Conservation (phyloP, 2,888 invertebrate genomes). For the Poecilus cupreus region DNA sequence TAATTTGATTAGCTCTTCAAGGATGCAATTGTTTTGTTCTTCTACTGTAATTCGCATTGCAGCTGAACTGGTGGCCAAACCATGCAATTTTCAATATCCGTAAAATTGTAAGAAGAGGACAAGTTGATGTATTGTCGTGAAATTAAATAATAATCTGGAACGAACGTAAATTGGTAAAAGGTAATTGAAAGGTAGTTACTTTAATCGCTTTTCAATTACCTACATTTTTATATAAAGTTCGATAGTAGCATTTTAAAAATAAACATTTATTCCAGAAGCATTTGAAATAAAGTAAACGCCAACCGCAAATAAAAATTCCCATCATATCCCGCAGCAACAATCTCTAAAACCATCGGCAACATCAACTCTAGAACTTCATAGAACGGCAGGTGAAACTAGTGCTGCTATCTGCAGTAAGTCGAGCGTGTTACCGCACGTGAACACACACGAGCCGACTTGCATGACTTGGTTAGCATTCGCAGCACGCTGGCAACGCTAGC, state of each 20-base stretch:
- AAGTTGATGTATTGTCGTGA: constrained; percentile 24
- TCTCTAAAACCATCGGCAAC: background rate
- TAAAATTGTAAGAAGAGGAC: background rate
- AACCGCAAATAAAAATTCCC: constrained; percentile 28
- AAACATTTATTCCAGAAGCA: constrained; percentile 4
- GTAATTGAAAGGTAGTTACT: constrained; percentile 2
- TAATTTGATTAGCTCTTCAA: background rate
- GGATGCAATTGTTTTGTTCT: background rate
- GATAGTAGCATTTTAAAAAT: background rate
- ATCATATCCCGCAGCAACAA: constrained; percentile 9
- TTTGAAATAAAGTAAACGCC: background rate
- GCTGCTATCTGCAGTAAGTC: background rate
- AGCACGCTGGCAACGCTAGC: background rate
- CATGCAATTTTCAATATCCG: background rate
- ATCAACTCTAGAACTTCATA: constrained; percentile 9
- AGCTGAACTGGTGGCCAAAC: background rate
- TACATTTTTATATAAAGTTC: too few relatives aligned
- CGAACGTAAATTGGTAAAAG: background rate
- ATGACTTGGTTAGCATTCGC: background rate
- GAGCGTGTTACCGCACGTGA: constrained; percentile 33
- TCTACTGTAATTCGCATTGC: background rate
- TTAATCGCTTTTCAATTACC: background rate
- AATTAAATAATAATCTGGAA: constrained; percentile 21
- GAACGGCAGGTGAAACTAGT: constrained; percentile 19
- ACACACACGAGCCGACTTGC: constrained; percentile 20